Conservation (phyloP, 2,797 vertebrate species). For the Halcyon chelicuti region DNA sequence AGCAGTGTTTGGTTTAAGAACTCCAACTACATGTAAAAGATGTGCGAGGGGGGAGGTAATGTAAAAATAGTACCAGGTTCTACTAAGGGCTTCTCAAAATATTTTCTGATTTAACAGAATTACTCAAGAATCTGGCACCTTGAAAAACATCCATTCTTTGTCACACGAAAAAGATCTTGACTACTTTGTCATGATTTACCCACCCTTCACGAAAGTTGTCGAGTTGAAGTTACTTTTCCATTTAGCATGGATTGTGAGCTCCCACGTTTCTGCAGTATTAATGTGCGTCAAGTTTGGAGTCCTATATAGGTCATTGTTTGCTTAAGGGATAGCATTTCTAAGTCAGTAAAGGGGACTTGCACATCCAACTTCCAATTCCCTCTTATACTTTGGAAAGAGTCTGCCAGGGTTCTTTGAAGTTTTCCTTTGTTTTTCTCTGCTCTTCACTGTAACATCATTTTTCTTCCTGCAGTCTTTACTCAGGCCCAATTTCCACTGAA, state of each 20-base stretch:
- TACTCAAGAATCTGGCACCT: neutral
- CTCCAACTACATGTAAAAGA: neutral
- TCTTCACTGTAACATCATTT: neutral
- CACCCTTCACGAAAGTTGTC: neutral
- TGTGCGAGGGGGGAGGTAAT: neutral
- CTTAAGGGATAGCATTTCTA: neutral
- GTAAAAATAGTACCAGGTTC: neutral
- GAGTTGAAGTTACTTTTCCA: neutral
- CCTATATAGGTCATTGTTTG: neutral
- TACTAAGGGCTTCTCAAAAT: neutral
- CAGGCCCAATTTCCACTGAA: neutral
- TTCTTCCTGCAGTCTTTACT: neutral
- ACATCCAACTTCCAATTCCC: neutral
- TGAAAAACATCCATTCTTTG: neutral
- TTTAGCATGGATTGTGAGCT: fast-evolving
- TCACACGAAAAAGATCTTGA: neutral
- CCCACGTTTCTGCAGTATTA: neutral
- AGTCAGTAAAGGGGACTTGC: neutral
- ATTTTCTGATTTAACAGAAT: slow-evolving; percentile 4
- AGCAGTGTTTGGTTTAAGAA: neutral
- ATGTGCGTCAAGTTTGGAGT: neutral
- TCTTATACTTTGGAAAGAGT: neutral
- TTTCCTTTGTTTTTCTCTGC: slow-evolving; percentile 24
- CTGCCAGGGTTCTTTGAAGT: neutral
- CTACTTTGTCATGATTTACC: neutral